Evolutionary conservation across 2,113 vertebrate species (phyloP).

Genomic region (Rhipidura dahli): DNA sequence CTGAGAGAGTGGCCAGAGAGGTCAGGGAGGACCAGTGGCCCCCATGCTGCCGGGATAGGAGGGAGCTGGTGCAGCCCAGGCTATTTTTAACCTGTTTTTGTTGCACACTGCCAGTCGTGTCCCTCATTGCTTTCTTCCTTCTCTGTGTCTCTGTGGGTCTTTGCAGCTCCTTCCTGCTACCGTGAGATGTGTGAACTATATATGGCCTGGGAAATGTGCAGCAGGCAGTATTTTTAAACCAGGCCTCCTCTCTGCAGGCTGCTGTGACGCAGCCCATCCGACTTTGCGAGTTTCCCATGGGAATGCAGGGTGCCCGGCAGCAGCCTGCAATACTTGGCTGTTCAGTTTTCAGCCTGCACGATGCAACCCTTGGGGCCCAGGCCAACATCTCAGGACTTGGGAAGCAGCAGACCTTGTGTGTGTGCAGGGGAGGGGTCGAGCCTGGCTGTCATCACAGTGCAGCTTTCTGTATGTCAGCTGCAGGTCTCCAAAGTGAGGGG

Average conservation of each 20-base stretch:
- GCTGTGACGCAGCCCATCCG: constrained; percentile 58
- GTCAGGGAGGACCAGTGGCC: not conserved
- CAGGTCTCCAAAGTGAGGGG: not conserved
- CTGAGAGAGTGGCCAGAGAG: constrained; percentile 35
- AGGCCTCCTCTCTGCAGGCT: constrained; percentile 49
- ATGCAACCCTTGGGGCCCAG: not conserved
- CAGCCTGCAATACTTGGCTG: not conserved
- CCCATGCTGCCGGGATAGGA: not conserved
- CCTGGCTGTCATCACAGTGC: rapidly evolving
- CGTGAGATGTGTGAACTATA: constrained; percentile 68
- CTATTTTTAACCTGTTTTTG: constrained; percentile 72
- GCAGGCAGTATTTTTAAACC: constrained; percentile 73
- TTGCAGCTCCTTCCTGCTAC: constrained; percentile 58
- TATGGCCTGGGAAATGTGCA: constrained; percentile 77
- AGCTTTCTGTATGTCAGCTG: not conserved
- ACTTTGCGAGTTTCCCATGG: constrained; percentile 79
- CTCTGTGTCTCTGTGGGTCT: constrained; percentile 37
- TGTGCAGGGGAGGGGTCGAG: not conserved
- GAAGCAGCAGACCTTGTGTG: not conserved
- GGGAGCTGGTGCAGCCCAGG: not conserved
- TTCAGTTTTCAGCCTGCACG: not conserved
- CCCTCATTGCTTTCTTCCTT: constrained; percentile 20
- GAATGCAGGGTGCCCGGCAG: constrained; percentile 65
- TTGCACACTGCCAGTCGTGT: not conserved
- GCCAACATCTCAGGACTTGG: not conserved